Base-by-base conservation (phyloP, 37 sponge, comb jelly and placozoan species). In the Halichondria panicea region DNA sequence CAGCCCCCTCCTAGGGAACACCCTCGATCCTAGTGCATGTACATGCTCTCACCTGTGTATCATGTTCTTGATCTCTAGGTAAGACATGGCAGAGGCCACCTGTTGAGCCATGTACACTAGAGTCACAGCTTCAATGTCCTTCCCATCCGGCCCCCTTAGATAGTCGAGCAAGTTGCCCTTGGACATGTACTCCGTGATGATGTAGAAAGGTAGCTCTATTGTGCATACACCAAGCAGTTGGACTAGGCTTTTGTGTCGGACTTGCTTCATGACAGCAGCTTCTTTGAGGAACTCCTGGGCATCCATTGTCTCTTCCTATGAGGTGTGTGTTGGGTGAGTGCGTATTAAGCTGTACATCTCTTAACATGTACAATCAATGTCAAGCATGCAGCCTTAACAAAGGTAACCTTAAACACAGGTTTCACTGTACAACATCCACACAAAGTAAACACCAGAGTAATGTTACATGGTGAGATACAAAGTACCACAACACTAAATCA, bases 191-290 rank as follows among this genome's bases (percentile, higher is more conserved):
- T 97, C 95, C 42, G 98, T 94, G 77, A 97, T 74, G 68, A 97
- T 97, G 63, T 94, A 97, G 72, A 97, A 94, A 1, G 98, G 98
- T 28, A 86, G 90, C 67, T 97, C 93, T 63, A 78, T 66, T 0
- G 95, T 97, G 54, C 98, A 97, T 15, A 97, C 95, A 0, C 98
- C 98, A 22, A 97, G 83, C 61, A 97, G 76, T 69, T 97, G 95
- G 46, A 97, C 93, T 25, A 97, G 83, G 81, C 89, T 86, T 28
- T 86, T 77, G 61, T 97, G 98, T 38, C 86, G 76, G 33, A 96
- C 88, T n/a, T 85, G 48, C 79, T 97, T 97, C 98, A 97, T 97
- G 6, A 97, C 87, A 22, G 89, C 80, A 24, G 98, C 95, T 43
- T 97, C 98, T 65, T 97, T 97, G 60, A 97, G 76, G 68, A 97